Base-by-base conservation (phyloP, 2,888 invertebrate genomes). In the Lucinisca nassula region DNA sequence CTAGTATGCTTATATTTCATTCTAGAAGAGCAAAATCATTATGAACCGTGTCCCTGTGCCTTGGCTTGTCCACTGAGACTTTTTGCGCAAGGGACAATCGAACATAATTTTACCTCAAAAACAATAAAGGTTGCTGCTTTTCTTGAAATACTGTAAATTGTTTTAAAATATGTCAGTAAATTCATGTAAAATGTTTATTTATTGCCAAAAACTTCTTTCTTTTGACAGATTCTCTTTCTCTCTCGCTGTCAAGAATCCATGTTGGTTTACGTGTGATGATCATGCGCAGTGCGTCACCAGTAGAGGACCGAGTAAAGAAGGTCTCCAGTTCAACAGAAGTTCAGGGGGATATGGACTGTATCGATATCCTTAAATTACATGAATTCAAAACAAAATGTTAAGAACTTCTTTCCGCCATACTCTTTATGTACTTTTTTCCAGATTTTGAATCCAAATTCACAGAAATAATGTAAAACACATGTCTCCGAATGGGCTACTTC, bases 191-290 rank as follows among this genome's bases (percentile, higher is more conserved):
- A 12, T 8, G 8, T 8, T 45, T 17, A 45, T 12, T 12, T 45
- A 17, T 12, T 45, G 45, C 45, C 45, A 45, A 45, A 45, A 45
- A 12, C 17, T 45, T 45, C 8, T 45, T 17, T 45, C 10, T 17
- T 55, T 55, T 55, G 55, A 55, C 55, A 55, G 55, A 21, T 55
- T 55, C 55, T 55, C 3, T 67, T 67, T 35, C 27, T 67, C 35
- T 67, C 12, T 12, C 78, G 87, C 80, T 88, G 87, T 80, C 85
- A 85, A 73, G 82, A 82, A 77, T 85, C 90, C 90, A 90, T 90
- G 81, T 90, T 90, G 79, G 79, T 82, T 90, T 87, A 90, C 90
- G 90, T 90, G 90, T 90, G 78, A 73, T 79, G 79, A 82, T 79
- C 90, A 90, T 90, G 90, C 90, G 90, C 90, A 90, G n/a, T n/a